A percentile compares a stretch with the other conserved stretches of the same genome.
These are phyloP conservation scores for Cryptoblepharus egeriae DNA, from an alignment of 2,797 vertebrate species.

Conservation along the genomic window DNA sequence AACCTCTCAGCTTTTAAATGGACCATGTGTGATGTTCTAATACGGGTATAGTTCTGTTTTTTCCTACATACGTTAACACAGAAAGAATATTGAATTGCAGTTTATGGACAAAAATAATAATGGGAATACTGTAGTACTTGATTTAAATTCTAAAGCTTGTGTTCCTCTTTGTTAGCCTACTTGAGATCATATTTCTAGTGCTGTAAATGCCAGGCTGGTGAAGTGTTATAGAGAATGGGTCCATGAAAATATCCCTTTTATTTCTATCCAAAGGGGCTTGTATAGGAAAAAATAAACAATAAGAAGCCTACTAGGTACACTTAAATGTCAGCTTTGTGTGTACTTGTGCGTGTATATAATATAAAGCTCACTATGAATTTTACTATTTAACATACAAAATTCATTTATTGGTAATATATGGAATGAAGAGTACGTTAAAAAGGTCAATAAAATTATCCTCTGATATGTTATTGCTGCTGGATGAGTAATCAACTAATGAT, in stretches of 20 bases:
- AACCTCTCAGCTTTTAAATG: neutral
- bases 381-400: neutral
- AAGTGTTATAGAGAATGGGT: neutral
- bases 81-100: neutral
- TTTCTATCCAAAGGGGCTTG: neutral
- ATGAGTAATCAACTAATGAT: conserved; percentile 5
- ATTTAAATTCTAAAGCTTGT: neutral
- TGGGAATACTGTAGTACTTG: neutral
- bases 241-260: neutral
- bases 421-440: conserved; percentile 31
- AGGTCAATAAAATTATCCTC: conserved; percentile 23
- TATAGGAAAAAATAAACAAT: neutral
- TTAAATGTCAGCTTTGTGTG: conserved; percentile 13
- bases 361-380: conserved; percentile 4
- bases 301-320: neutral
- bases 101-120: conserved; percentile 4
- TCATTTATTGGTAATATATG: neutral
- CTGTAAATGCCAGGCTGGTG: conserved; percentile 5
- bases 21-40: neutral
- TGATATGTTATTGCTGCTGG: conserved; percentile 2
- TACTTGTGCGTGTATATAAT: neutral
- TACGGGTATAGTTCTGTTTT: neutral
- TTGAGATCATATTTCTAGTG: neutral
- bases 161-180: accelerated
- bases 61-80: neutral